Base-by-base conservation (phyloP, 30 jellyfish, hydroid and myxozoan genomes). In the Aurelia sp. region DNA sequence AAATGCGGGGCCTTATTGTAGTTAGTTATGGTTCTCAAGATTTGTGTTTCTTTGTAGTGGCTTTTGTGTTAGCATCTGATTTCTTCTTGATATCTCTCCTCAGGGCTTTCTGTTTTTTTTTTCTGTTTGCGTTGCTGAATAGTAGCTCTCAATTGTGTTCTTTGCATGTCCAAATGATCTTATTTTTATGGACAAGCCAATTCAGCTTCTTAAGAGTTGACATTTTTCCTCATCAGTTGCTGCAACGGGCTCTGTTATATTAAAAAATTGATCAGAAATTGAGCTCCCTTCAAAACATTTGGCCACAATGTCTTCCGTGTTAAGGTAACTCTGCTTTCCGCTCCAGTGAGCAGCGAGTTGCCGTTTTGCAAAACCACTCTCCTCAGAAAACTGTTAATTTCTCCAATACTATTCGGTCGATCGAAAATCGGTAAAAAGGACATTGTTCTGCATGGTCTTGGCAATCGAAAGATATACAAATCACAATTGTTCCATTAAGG, bases 81-180 rank as follows among this genome's bases (percentile, higher is more conserved):
- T 41, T 81, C 52, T 65, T 65, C 72, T 41, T 81, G 73, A 81
- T 61, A 67, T 50, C 83, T 81, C 74, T 81, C 83, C 91, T 63
- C 74, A 44, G 74, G 73, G 83, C 83, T 84, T 66, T 81, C 41
- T 81, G 81, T 84, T 81, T 81, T 81, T n/a, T n/a, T 66, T 66
- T 51, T 62, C 89, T 19, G 67, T 24, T 24, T 62, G 89, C 0
- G 78, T 62, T 24, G 38, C 76, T 59, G 78, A 35, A 60, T 78
- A 76, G 5, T 66, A 66, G 5, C 47, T 6, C 47, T 66, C 78
- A 66, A 24, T 66, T n/a, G 78, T 66, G 78, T 66, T 66, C 5
- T 35, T n/a, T n/a, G 78, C 78, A 66, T 66, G 78, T 66, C 78
- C 33, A 66, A 66, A 66, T 15, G 47, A 66, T 66, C 78, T 58